Conservation (phyloP, 2,797 vertebrate genomes). For the Cichlasoma orientale region DNA sequence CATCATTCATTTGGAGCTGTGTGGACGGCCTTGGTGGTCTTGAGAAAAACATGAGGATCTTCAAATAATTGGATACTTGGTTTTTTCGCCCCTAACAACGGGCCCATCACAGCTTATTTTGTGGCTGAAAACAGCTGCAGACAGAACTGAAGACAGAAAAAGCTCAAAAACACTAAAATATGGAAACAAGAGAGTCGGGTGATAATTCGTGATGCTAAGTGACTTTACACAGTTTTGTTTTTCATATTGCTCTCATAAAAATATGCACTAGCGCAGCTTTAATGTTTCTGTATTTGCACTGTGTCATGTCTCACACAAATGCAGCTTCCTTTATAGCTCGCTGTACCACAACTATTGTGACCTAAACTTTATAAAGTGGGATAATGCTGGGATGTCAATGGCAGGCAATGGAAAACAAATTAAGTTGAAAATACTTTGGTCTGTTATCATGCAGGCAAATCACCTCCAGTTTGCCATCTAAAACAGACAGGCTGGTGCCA, state of each 20-base stretch:
- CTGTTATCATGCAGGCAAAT: not conserved
- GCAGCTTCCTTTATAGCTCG: not conserved
- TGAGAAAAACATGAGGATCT: not conserved
- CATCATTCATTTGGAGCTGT: not conserved
- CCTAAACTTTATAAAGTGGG: not conserved
- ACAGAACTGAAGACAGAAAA: not conserved
- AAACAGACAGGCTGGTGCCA: not conserved
- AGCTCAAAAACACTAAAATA: not conserved
- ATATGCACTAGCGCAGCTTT: not conserved
- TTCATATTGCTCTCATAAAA: not conserved
- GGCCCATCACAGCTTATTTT: not conserved
- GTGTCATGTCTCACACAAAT: accelerated
- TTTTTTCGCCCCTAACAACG: not conserved
- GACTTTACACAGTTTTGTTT: not conserved
- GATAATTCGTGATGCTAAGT: not conserved
- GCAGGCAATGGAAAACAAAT: not conserved
- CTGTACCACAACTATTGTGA: not conserved
- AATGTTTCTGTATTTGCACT: not conserved
- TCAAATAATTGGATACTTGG: not conserved
- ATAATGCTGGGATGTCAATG: not conserved
- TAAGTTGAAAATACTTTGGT: not conserved
- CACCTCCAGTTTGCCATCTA: not conserved
- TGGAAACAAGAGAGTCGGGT: not conserved
- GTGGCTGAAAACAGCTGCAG: not conserved
- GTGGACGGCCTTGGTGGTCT: not conserved